Evolutionary conservation across 2,113 vertebrate species (phyloP), one percentile per base, ranked within the genome.

Genomic region (Mormoops blainvillei): DNA sequence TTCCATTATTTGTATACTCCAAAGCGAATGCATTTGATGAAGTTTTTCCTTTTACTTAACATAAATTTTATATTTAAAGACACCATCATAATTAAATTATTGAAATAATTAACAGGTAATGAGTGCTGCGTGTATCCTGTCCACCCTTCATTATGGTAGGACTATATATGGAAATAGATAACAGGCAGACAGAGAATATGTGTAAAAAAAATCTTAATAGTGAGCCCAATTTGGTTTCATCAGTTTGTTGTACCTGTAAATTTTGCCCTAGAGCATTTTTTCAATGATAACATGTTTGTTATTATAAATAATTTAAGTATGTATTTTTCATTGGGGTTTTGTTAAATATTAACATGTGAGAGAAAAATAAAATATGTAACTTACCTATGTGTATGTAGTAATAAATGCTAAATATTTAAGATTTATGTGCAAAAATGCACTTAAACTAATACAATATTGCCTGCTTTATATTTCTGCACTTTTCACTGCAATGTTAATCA

Each of bases 311-410:
- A 43, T 26, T 93, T 73, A 94, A 92, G 56, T 77, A 65, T 50
- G 1, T 89, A 80, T 76, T 87, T 96, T 97, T 68, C 77, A 73
- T 67, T 71, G 80, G 45, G 20, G 87, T 61, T 84, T 93, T 73
- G 4, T 74, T 82, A 91, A 38, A 74, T 84, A 52, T 73, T 84
- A 86, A 13, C 15, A 82, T 28, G 68, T 50, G 22, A 73, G 26
- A 4, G 28, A 68, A 92, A 84, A 93, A 67, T 81, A 80, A 94
- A 78, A 74, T 78, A 71, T 48, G 7, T 52, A 82, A 52, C 22
- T 89, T 43, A 93, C 71, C 68, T 68, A 36, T 84, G 41, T 74
- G 68, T 73, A 1, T 77, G 83, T 91, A 94, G 52, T 82, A 65
- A 92, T 82, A 48, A 92, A 77, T 54, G 13, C 24, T 85, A 78